Conservation (phyloP, 2,888 invertebrate genomes). For the Emmelina monodactyla region DNA sequence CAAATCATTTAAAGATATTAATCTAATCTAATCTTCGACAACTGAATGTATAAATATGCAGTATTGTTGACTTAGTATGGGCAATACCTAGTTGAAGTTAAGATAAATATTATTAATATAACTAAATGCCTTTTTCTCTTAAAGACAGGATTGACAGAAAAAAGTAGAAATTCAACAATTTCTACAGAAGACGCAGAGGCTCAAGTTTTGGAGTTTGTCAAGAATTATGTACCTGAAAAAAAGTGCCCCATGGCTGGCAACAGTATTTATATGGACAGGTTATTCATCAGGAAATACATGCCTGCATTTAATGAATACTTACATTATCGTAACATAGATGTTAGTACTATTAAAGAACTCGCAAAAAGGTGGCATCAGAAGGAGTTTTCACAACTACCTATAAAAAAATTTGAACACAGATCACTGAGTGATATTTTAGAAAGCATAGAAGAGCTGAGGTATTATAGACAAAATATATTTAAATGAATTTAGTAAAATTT, state of each 20-base stretch:
- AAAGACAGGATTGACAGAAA: conserved; percentile 83
- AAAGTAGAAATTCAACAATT: conserved; percentile 73
- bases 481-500: conserved; percentile 25
- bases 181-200: conserved; percentile 74
- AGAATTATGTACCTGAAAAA: conserved; percentile 60
- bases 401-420: conserved; percentile 74
- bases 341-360: conserved; percentile 88
- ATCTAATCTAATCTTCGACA: not conserved
- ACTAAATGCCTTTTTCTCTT: conserved; percentile 22
- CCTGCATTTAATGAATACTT: conserved; percentile 78
- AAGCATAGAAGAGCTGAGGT: conserved; percentile 83
- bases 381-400: conserved; percentile 62
- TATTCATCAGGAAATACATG: conserved; percentile 85
- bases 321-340: conserved; percentile 94
- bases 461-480: conserved; percentile 76
- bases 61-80: not conserved
- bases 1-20: not conserved
- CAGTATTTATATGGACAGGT: conserved; percentile 84
- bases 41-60: not conserved
- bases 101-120: not conserved
- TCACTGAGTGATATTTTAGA: conserved; percentile 86
- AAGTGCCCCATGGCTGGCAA: conserved; percentile 87
- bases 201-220: conserved; percentile 75
- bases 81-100: not conserved
- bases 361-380: conserved; percentile 78